These are phyloP conservation scores for Phrynocephalus forsythii DNA, from an alignment of 2,797 vertebrate genomes.

Conservation along the genomic window DNA sequence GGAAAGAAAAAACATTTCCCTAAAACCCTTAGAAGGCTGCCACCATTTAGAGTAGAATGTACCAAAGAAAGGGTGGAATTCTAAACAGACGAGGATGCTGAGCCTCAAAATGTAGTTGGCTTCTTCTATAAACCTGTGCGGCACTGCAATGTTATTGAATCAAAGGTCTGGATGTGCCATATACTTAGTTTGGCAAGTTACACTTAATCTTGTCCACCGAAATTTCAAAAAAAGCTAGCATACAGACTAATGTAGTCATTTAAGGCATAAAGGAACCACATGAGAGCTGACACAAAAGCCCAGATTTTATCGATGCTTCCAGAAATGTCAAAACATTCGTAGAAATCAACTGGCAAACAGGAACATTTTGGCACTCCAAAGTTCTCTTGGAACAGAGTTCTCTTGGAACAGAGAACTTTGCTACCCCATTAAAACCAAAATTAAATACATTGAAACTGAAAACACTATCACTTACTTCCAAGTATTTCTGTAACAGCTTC, in stretches of 20 bases:
- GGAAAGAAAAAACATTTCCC: not conserved
- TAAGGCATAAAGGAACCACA: not conserved
- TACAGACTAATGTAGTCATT: not conserved
- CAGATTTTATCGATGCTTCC: not conserved
- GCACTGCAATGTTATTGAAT: not conserved
- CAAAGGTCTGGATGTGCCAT: not conserved
- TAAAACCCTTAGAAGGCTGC: not conserved
- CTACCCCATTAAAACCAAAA: not conserved
- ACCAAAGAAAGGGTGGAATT: not conserved
- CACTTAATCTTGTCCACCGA: not conserved
- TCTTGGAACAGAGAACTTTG: not conserved
- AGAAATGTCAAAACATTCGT: not conserved
- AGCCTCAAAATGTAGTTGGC: not conserved
- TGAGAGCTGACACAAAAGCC: not conserved
- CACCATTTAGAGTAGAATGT: not conserved
- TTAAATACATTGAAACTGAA: not conserved
- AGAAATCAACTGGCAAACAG: not conserved
- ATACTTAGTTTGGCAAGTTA: no score
- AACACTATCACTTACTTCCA: constrained; percentile 86
- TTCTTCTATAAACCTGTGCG: not conserved
- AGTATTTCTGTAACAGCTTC: constrained; percentile 93
- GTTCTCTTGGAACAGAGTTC: not conserved
- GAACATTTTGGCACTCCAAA: not conserved
- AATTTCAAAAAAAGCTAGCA: not conserved
- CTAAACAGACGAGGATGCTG: not conserved